Conservation (phyloP, 1,140 invertebrate genomes). For the Magallana ariakensis region DNA sequence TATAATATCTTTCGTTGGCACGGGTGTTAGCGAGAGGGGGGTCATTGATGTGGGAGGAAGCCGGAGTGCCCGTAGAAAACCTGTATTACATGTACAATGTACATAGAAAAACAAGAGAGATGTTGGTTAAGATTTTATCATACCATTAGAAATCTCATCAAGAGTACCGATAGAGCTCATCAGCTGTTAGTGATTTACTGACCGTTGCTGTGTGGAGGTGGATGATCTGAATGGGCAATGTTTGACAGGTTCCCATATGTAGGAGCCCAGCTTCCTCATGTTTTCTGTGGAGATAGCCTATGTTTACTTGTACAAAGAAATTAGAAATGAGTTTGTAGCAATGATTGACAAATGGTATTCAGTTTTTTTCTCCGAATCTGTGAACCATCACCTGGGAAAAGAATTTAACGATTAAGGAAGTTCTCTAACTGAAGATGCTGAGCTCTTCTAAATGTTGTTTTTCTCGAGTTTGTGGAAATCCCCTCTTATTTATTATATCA, state of each 20-base stretch:
- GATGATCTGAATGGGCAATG: neutral
- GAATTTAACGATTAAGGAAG: neutral
- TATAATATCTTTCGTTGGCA: too few species aligned
- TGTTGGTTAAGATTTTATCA: too few species aligned
- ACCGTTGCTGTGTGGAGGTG: neutral
- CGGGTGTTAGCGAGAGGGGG: too few species aligned
- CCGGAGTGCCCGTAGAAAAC: too few species aligned
- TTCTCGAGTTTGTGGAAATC: too few species aligned
- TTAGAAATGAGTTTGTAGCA: neutral
- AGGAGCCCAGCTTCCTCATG: neutral
- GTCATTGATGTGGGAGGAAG: too few species aligned
- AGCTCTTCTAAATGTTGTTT: too few species aligned
- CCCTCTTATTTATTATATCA: too few species aligned
- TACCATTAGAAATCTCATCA: too few species aligned
- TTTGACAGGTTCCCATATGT: constrained; percentile 18
- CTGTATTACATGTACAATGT: too few species aligned
- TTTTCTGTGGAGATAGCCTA: neutral
- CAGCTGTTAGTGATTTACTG: neutral
- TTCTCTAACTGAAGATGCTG: neutral
- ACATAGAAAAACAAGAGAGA: too few species aligned
- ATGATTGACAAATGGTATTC: constrained; percentile 23
- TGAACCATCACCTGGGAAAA: neutral
- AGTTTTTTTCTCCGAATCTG: neutral
- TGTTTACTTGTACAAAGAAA: neutral
- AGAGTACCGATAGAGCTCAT: too few species aligned